These are phyloP conservation scores for Rhinichthys klamathensis DNA, from an alignment of 2,113 vertebrate species.

Conservation along the genomic window DNA sequence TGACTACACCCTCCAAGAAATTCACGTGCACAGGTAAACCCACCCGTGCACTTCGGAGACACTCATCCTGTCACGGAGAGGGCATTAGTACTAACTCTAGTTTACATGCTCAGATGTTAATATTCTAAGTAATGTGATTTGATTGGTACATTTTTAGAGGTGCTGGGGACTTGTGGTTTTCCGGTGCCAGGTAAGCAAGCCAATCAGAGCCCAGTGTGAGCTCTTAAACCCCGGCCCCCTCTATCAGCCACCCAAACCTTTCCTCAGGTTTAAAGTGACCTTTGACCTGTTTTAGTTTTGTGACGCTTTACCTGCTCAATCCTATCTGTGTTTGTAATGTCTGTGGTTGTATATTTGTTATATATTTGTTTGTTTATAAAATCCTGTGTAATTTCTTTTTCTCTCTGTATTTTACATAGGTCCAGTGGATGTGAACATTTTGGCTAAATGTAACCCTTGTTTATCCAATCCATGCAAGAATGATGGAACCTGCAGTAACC, in stretches of 20 bases:
- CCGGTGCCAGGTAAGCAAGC: slow-evolving; percentile 89
- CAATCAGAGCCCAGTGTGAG: slow-evolving; percentile 64
- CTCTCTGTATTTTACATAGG: slow-evolving; percentile 71
- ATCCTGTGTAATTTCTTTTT: neutral
- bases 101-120: neutral
- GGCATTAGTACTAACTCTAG: neutral
- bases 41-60: neutral
- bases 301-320: slow-evolving; percentile 34
- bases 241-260: slow-evolving; percentile 54
- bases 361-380: slow-evolving; percentile 43
- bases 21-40: slow-evolving; percentile 93
- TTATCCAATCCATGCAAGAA: slow-evolving; percentile 96
- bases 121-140: slow-evolving; percentile 76
- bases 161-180: slow-evolving; percentile 93
- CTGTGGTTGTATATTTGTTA: slow-evolving; percentile 1
- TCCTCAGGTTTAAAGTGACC: slow-evolving; percentile 42
- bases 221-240: slow-evolving; percentile 64
- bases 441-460: slow-evolving; percentile 96
- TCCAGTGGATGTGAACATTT: slow-evolving; percentile 87
- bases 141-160: slow-evolving; percentile 80
- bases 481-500: slow-evolving; percentile 92
- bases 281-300: slow-evolving; percentile 4
- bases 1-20: slow-evolving; percentile 97
- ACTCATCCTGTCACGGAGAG: neutral
- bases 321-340: slow-evolving; percentile 17